A percentile compares a stretch with the other conserved stretches of the same genome.
Conservation (phyloP, 2,797 vertebrate species). For the Muscicapa comitata region DNA sequence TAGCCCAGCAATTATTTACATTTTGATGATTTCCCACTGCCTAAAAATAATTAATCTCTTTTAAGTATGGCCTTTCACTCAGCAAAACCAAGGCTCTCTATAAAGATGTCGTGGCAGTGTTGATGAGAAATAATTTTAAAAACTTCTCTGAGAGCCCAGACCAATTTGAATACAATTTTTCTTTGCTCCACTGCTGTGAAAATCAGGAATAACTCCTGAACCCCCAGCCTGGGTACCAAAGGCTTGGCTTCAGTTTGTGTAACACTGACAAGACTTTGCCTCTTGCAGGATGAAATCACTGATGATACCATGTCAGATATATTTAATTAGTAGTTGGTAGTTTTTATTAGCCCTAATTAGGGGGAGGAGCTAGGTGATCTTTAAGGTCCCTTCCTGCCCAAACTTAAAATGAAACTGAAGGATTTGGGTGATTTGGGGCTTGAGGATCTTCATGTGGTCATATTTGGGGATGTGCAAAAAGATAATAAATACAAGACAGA, state of each 20-base stretch:
- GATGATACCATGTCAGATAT: neutral
- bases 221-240: neutral
- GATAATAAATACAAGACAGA: neutral
- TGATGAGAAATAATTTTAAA: neutral
- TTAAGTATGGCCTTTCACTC: neutral
- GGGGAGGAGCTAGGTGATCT: neutral
- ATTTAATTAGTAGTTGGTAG: neutral
- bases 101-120: neutral
- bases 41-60: neutral
- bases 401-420: neutral
- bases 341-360: neutral
- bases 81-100: neutral
- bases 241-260: neutral
- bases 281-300: neutral
- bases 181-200: neutral
- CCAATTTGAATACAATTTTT: neutral
- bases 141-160: neutral
- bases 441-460: rapidly evolving
- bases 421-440: neutral
- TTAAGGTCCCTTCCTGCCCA: neutral
- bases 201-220: neutral
- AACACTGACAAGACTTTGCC: rapidly evolving
- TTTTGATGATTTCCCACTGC: neutral
- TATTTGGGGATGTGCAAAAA: neutral
- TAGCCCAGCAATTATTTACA: neutral